Conservation (phyloP, 1,140 invertebrate species). For the Hyles euphorbiae region DNA sequence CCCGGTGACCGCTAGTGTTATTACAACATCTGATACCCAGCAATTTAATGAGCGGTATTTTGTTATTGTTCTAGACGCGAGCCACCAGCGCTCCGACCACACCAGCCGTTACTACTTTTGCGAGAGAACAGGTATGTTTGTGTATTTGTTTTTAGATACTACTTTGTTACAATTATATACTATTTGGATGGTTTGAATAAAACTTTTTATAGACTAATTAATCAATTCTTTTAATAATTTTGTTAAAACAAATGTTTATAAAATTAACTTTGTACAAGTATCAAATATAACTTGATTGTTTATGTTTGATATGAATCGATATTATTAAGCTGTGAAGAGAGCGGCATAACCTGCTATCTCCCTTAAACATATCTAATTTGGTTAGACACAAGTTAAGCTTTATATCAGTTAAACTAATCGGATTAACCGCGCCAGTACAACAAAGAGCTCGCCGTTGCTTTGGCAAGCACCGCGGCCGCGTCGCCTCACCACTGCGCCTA, state of each 20-base stretch:
- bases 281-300: too few species aligned
- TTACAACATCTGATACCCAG: slow-evolving; percentile 7
- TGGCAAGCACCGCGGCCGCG: slow-evolving; percentile 21
- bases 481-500: slow-evolving; percentile 47
- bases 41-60: slow-evolving; percentile 3
- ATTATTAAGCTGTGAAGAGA: not conserved
- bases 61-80: slow-evolving; percentile 60
- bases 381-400: not conserved
- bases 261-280: too few species aligned
- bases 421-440: slow-evolving; percentile 44
- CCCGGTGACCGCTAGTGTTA: slow-evolving; percentile 17
- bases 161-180: not conserved
- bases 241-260: too few species aligned
- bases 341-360: too few species aligned
- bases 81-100: slow-evolving; percentile 71
- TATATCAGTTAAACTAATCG: slow-evolving; percentile 33
- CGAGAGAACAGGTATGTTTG: slow-evolving; percentile 54
- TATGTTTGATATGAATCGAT: not conserved
- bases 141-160: not conserved
- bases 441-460: slow-evolving; percentile 1
- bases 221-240: too few species aligned
- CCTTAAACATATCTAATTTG: not conserved
- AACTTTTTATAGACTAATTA: too few species aligned
- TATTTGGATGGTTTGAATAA: not conserved
- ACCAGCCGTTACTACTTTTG: slow-evolving; percentile 47